Conservation (phyloP, 2,888 invertebrate species). For the Patella caerulea region DNA sequence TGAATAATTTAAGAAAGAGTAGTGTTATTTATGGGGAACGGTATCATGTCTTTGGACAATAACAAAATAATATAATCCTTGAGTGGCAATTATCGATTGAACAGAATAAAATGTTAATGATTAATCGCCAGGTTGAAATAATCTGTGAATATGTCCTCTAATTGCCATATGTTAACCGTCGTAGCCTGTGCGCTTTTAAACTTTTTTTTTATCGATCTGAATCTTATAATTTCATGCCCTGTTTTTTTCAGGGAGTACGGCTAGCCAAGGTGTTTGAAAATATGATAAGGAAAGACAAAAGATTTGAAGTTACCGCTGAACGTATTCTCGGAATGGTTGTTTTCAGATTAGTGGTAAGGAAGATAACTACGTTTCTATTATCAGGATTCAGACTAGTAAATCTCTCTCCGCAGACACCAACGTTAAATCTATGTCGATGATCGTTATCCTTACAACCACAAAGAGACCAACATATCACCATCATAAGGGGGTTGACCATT, state of each 20-base stretch:
- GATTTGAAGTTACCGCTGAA: conserved; percentile 91
- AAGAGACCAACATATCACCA: background rate
- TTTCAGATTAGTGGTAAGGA: conserved; percentile 79
- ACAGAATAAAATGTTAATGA: too few relatives aligned
- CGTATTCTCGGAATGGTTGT: conserved; percentile 92
- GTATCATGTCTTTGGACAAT: background rate
- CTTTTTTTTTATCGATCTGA: too few relatives aligned
- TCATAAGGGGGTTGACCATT: background rate
- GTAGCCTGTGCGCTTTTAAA: too few relatives aligned
- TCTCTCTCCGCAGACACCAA: background rate
- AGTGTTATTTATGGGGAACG: background rate
- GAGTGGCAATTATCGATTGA: background rate
- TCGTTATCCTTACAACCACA: too few relatives aligned
- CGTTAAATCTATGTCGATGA: background rate
- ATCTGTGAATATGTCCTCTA: too few relatives aligned
- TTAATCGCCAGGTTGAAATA: too few relatives aligned
- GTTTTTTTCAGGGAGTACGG: conserved; percentile 81
- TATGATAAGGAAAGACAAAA: conserved; percentile 83
- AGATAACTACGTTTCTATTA: background rate
- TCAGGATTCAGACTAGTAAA: too few relatives aligned
- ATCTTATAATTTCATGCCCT: background rate
- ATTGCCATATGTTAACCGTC: too few relatives aligned
- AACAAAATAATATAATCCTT: background rate
- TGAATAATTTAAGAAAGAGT: background rate
- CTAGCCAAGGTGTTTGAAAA: conserved; percentile 93